Percentiles rank a stretch among this genome's conserved stretches.
Evolutionary conservation across 30 jellyfish, hydroid and myxozoan species (phyloP).

Genomic region (Rhopilema esculentum): DNA sequence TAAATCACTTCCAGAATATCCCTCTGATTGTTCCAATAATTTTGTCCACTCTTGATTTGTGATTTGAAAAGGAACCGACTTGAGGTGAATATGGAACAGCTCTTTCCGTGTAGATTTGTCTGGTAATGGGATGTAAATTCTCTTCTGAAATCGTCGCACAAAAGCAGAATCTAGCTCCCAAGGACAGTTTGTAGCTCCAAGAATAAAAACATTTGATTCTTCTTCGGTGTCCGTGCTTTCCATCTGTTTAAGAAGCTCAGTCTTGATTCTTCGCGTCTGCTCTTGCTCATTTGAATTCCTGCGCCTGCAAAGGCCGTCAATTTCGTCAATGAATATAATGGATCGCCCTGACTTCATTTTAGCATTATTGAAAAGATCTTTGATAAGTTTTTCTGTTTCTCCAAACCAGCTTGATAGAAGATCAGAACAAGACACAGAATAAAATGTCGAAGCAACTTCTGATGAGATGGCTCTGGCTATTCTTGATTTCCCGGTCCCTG

Average conservation of each 20-base stretch:
- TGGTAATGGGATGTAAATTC: conserved; percentile 92
- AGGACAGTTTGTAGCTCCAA: conserved; percentile 98
- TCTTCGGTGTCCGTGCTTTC: conserved; percentile 79
- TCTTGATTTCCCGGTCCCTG: conserved; percentile 97
- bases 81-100: conserved; percentile 72
- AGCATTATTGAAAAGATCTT: conserved; percentile 92
- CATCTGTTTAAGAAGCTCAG: conserved; percentile 93
- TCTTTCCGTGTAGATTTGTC: conserved; percentile 79
- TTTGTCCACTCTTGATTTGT: conserved; percentile 74
- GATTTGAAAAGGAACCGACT: conserved; percentile 39
- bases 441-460: conserved; percentile 87
- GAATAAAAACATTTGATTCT: conserved; percentile 68
- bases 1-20: conserved; percentile 96
- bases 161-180: conserved; percentile 98
- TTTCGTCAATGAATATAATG: conserved; percentile 91
- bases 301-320: conserved; percentile 94
- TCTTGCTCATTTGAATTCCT: conserved; percentile 91
- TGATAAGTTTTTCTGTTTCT: conserved; percentile 92
- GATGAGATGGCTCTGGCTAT: conserved; percentile 96
- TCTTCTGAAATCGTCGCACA: conserved; percentile 89
- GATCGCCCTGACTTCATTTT: conserved; percentile 72
- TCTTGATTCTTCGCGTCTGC: conserved; percentile 89
- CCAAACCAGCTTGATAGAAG: conserved; percentile 98
- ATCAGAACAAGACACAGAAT: conserved; percentile 96
- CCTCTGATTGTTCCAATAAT: conserved; percentile 76